Base-by-base conservation (phyloP, 2,888 invertebrate genomes). In the Junonia oenone region DNA sequence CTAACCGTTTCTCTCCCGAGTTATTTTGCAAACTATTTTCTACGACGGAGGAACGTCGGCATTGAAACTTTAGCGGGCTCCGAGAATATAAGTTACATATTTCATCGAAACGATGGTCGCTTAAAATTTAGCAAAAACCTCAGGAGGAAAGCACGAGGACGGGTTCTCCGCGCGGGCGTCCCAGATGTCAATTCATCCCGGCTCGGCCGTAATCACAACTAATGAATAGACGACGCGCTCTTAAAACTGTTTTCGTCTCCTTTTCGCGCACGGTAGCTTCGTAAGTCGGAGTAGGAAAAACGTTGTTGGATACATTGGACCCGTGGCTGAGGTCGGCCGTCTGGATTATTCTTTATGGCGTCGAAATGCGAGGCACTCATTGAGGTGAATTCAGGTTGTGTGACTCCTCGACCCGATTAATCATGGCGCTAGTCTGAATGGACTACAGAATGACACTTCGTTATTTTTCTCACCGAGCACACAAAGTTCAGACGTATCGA, bases 151-250 rank as follows among this genome's bases (percentile, higher is more conserved):
- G 77, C 73, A 73, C 73, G 75, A 77, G 75, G 71, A 76, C 75
- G 76, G 71, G 71, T 81, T 77, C 78, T 83, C 79, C 77, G 67
- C 62, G 63, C 64, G 55, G 71, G 72, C 78, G 81, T 82, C 83
- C 85, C 85, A 80, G 78, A 83, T 87, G 87, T 87, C 87, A 87
- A 86, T 86, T 87, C 84, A 85, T 85, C 85, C 83, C 79, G 73
- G 65, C 68, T 72, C 76, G 64, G 61, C 63, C 65, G 73, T 85
- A 85, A 83, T 83, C 83, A 79, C 81, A 73, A 84, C 89, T 90
- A 90, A 90, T 90, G 89, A 90, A 85, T 85, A 84, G 87, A 77
- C 76, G 83, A 65, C 72, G 75, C 67, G 65, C 67, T 75, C 72
- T 72, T 79, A 75, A 74, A 83, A 72, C 61, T 73, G 66, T 59